Evolutionary conservation across 1,140 invertebrate genomes (phyloP), one percentile per base, ranked within the genome.

Genomic region (Penaeus chinensis): DNA sequence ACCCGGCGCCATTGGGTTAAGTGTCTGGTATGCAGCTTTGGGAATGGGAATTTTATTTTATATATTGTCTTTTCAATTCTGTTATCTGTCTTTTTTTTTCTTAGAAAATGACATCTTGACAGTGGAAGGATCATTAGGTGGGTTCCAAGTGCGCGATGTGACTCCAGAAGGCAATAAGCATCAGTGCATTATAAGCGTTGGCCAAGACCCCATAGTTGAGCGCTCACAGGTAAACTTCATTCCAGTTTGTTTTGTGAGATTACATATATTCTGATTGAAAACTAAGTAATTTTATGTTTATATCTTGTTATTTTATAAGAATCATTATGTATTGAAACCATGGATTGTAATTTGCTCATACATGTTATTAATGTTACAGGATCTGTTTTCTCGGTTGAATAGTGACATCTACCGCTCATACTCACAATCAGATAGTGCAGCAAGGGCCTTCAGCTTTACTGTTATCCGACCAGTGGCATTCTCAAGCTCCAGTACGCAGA

Each of bases 61-160:
- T 54, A 13, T 10, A 54, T 13, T 54, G 11, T 54, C 54, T 54
- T 13, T 54, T 11, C 54, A 54, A 13, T 19, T 74, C 42, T 74
- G n/a, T 42, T 11, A 19, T 16, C 11, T n/a, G 0, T n/a, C 7
- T 54, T 32, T 20, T 61, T 90, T 54, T 89, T 86, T 89, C 79
- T 84, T 89, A 91, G 66, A 91, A 93, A 92, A 93, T 90, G 90
- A 93, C 86, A 86, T 93, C 89, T 90, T 97, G 87, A 92, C 93
- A 66, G 94, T 97, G 81, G 94, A 95, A 89, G 98, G 97, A 0
- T 97, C 96, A 3, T 93, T 99, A 32, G 97, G 97, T 78, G 97
- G 97, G 18, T 93, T 99, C 62, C 97, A 98, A 91, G 91, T 94
- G 32, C 93, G 98, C n/a, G 97, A 98, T 92, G 94, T 98, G 77